phyloP scores from a whole-genome alignment of 2,113 vertebrate genomes.

The Cranoglanis bouderius region DNA sequence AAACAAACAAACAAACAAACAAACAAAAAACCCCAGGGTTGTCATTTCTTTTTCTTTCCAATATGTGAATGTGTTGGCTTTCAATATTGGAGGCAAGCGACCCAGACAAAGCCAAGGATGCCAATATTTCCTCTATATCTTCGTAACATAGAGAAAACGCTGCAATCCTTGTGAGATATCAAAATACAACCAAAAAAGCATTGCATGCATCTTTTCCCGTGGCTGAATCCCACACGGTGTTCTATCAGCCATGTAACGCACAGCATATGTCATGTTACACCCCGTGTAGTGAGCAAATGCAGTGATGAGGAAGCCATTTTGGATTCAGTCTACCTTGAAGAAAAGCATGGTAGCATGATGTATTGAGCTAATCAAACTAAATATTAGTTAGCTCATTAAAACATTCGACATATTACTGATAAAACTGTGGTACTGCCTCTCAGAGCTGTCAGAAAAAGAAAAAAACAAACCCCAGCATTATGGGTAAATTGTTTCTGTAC shows the following conservation, averaged over 20 bases:
- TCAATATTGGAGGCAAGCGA: background rate
- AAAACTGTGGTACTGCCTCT: background rate
- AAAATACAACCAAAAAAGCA: background rate
- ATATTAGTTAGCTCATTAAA: background rate
- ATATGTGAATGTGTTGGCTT: background rate
- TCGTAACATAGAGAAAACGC: background rate
- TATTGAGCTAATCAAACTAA: background rate
- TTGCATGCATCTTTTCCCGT: background rate
- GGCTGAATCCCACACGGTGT: conserved; percentile 1
- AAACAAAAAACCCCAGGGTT: background rate
- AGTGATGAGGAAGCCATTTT: background rate
- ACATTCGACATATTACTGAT: background rate
- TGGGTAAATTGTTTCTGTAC: background rate
- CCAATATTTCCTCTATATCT: background rate
- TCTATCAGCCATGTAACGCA: conserved; percentile 13
- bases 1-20: background rate
- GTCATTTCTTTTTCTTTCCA: background rate
- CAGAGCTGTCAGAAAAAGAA: background rate
- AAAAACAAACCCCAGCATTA: no score
- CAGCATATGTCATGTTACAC: background rate
- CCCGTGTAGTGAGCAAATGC: background rate
- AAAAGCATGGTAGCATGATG: no score
- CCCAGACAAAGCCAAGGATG: background rate
- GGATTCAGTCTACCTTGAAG: background rate
- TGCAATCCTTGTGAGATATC: background rate